Evolutionary conservation across 2,113 vertebrate species (phyloP), one percentile per base, ranked within the genome.

Genomic region (Circaetus cinerascens): DNA sequence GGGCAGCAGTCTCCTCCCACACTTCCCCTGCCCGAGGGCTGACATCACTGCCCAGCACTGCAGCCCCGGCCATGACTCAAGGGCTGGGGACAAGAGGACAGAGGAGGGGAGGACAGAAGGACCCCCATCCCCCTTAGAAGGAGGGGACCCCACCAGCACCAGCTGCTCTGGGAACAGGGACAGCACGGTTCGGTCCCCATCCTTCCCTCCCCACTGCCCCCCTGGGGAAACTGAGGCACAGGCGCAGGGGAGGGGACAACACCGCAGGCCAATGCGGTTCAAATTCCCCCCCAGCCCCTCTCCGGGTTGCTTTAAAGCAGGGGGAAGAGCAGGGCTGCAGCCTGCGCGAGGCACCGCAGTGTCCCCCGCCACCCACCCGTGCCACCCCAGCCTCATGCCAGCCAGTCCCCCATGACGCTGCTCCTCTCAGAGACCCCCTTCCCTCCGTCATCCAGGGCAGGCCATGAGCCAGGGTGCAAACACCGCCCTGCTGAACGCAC

Each of bases 11-110:
- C 97, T 95, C 97, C 96, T 91, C 96, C 97, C 79, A 88, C 85
- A 26, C 94, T 98, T 98, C 98, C 98, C 97, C 81, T 89, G 87
- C 89, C 77, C 64, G 4, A 40, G 34, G 88, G 95, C 96, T 98
- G 97, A 98, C 97, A 98, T 97, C 98, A 98, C 96, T 82, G 72
- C 94, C 77, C 95, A 96, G 98, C 95, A 86, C 96, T 87, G 59
- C 91, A 78, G 92, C 96, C 96, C 87, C 62, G 27, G 90, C 64
- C 34, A 29, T 84, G 93, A 90, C 82, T 86, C 93, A 80, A 63
- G 64, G 77, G 50, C 87, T 63, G 55, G 59, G 79, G 76, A 79
- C 5, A 11, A 75, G 22, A 77, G 85, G 81, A 76, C n/a, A 29
- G 36, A 55, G 63, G n/a, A 46, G 3, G 15, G 48, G 21, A 59